Evolutionary conservation across 1,140 invertebrate genomes (phyloP).

Genomic region (Musca domestica): DNA sequence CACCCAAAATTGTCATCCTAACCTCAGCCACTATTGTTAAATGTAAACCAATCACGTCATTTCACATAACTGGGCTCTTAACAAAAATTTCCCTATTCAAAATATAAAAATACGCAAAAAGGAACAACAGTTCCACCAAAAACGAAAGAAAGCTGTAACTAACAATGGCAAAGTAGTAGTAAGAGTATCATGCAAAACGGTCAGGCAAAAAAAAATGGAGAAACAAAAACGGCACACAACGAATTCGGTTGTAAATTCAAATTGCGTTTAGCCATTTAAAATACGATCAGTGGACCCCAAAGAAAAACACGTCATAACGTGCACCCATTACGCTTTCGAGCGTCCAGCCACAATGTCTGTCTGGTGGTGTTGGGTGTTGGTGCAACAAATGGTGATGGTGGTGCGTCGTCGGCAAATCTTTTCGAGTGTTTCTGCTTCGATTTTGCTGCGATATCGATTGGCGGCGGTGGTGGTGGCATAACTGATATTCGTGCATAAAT

Average conservation of each 20-base stretch:
- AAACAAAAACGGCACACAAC: conserved; percentile 10
- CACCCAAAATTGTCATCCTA: too few species aligned
- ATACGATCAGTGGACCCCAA: conserved; percentile 14
- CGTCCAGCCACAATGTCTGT: background rate
- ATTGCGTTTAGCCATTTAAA: conserved; percentile 31
- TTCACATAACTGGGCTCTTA: background rate
- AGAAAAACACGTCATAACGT: too few species aligned
- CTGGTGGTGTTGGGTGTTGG: background rate
- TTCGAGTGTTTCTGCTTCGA: background rate
- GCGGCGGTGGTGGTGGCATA: conserved; percentile 28
- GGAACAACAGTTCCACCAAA: too few species aligned
- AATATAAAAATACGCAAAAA: too few species aligned
- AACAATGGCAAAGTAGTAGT: background rate
- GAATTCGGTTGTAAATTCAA: conserved; percentile 49
- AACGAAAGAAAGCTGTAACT: too few species aligned
- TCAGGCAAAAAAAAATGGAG: background rate
- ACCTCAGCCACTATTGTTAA: background rate
- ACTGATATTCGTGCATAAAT: conserved; percentile 44
- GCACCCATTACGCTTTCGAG: too few species aligned
- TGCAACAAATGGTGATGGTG: background rate
- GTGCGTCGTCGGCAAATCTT: too few species aligned
- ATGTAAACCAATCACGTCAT: conserved; percentile 20
- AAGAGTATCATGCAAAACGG: background rate
- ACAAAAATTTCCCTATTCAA: too few species aligned
- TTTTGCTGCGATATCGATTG: background rate